Percentiles rank a stretch among this genome's conserved stretches.
Evolutionary conservation across 2,888 invertebrate species (phyloP).

Genomic region (Lasioglossum marginatum): DNA sequence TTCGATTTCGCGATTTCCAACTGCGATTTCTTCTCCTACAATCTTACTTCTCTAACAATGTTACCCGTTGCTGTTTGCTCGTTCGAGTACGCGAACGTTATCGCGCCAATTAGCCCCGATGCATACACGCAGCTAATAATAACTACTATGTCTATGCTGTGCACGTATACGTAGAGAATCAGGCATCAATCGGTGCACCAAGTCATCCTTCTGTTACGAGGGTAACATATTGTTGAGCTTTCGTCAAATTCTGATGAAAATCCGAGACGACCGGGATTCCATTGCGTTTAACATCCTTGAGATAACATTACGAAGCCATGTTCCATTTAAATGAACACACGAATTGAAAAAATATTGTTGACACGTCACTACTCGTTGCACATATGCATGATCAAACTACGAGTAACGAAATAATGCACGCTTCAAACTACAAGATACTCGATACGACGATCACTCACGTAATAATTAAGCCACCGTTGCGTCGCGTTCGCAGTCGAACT

Average conservation of each 20-base stretch:
- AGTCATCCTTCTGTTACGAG: slow-evolving; percentile 9
- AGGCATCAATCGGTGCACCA: slow-evolving; percentile 30
- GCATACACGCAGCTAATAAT: slow-evolving; percentile 66
- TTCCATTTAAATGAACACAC: slow-evolving; percentile 15
- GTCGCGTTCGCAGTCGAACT: slow-evolving; percentile 7
- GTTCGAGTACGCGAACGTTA: slow-evolving; percentile 59
- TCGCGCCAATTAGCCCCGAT: slow-evolving; percentile 73
- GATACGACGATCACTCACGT: slow-evolving; percentile 5
- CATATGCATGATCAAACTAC: neutral
- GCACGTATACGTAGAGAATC: slow-evolving; percentile 20
- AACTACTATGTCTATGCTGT: slow-evolving; percentile 2
- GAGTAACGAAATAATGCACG: slow-evolving; percentile 8
- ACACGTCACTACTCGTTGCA: slow-evolving; percentile 32
- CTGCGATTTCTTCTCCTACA: slow-evolving; percentile 41
- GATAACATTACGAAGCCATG: neutral
- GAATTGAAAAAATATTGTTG: slow-evolving; percentile 34
- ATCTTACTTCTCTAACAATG: slow-evolving; percentile 1
- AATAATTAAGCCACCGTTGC: neutral
- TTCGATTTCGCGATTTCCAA: too few species aligned
- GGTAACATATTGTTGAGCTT: slow-evolving; percentile 25
- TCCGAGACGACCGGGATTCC: neutral
- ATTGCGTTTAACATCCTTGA: slow-evolving; percentile 1
- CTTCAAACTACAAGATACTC: neutral
- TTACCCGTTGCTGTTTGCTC: slow-evolving; percentile 35
- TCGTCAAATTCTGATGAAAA: neutral